Base-by-base conservation (phyloP, 2,113 vertebrate species). In the Oncorhynchus nerka region DNA sequence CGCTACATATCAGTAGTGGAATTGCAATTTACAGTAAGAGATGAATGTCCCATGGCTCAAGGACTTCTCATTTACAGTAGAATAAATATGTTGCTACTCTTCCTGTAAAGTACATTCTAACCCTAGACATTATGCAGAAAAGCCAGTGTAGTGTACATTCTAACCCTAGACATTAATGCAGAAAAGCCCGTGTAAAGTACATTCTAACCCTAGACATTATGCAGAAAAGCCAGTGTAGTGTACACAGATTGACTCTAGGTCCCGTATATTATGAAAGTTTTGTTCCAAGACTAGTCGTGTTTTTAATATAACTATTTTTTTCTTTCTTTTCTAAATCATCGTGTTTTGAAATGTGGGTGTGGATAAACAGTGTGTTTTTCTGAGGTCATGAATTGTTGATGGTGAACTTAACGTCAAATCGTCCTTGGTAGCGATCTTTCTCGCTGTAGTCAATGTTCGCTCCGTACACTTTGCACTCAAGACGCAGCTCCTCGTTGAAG, bases 31-130 rank as follows among this genome's bases (percentile, higher is more conserved):
- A 98, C 96, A 97, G 96, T 98, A 97, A 95, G 95, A 94, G 86
- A 96, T 95, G 97, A 97, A 95, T 92, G 93, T 96, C 96, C 97
- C 96, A 96, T 97, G 96, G 97, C 97, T 99, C 96, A 94, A 96
- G 95, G 96, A 96, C 93, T 94, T 95, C 90, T 98, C 95, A 97
- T 97, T 95, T 98, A 97, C 97, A 99, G 95, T 97, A 97, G 97
- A 99, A 99, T 99, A 99, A 99, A 99, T 99, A 99, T 96, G 94
- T 66, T 95, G 84, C 97, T 99, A 98, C 95, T 97, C 94, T 94
- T 95, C 86, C 89, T 90, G 39, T 45, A 11, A 11, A 3, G 8
- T 45, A 45, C 39, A 45, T 45, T 45, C 39, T 45, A 45, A 45
- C 39, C 9, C 39, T 45, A 45, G 39, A 45, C 39, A 45, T 45